These are phyloP conservation scores for Parnassius orleans DNA, from an alignment of 2,888 invertebrate species.

Conservation along the genomic window DNA sequence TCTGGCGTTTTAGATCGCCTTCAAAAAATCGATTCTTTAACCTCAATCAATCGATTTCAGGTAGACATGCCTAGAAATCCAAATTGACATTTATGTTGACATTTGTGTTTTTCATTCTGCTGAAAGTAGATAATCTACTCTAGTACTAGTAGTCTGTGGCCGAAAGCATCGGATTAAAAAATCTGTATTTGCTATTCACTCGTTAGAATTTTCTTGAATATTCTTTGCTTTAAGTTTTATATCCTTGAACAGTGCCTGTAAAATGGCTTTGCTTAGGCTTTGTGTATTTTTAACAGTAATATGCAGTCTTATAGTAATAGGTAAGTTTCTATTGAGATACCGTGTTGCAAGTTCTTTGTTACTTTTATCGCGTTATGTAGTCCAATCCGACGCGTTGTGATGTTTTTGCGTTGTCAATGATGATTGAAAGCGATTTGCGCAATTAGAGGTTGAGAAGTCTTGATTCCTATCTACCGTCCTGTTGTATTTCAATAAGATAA, in stretches of 20 bases:
- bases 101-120: slow-evolving; percentile 33
- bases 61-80: not conserved
- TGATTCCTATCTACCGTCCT: slow-evolving; percentile 7
- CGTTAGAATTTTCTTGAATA: slow-evolving; percentile 43
- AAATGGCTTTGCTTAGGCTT: slow-evolving; percentile 59
- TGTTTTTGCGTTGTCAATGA: slow-evolving; percentile 32
- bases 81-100: slow-evolving; percentile 40
- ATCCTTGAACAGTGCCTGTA: slow-evolving; percentile 27
- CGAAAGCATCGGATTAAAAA: slow-evolving; percentile 43
- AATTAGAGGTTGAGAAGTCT: slow-evolving; percentile 40
- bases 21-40: no score
- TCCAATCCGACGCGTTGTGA: slow-evolving; percentile 28
- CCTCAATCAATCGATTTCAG: no score
- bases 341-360: slow-evolving; percentile 41
- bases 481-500: slow-evolving; percentile 15
- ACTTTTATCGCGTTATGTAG: slow-evolving; percentile 38
- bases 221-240: slow-evolving; percentile 14
- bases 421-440: slow-evolving; percentile 39
- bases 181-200: slow-evolving; percentile 49
- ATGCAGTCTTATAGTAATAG: slow-evolving; percentile 53
- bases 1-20: no score
- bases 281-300: slow-evolving; percentile 56
- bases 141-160: slow-evolving; percentile 9
- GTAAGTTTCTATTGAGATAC: slow-evolving; percentile 61
- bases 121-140: slow-evolving; percentile 17